phyloP scores from a whole-genome alignment of 2,113 vertebrate species.

The Addax nasomaculatus region DNA sequence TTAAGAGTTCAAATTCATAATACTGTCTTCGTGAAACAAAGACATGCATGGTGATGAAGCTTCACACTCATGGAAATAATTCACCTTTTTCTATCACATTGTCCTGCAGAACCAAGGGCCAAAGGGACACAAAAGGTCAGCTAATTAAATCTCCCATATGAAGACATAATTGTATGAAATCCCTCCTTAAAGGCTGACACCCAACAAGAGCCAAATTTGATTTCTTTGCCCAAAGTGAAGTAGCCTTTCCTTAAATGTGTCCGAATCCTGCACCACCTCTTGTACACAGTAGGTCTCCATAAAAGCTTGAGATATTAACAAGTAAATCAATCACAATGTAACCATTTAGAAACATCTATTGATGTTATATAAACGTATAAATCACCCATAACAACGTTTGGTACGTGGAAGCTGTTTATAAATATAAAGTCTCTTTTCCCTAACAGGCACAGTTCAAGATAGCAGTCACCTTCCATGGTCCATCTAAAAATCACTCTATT shows the following conservation, averaged over 20 bases:
- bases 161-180: not conserved
- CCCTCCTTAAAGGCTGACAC: not conserved
- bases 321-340: not conserved
- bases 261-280: not conserved
- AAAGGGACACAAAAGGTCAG: not conserved
- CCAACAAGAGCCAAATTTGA: not conserved
- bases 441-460: not conserved
- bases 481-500: not conserved
- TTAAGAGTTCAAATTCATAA: constrained; percentile 11
- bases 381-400: not conserved
- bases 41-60: not conserved
- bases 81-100: not conserved
- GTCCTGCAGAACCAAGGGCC: not conserved
- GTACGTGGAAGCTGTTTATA: not conserved
- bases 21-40: not conserved
- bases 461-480: not conserved
- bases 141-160: not conserved
- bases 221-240: not conserved
- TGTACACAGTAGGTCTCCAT: not conserved
- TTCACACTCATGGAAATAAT: not conserved
- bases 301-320: not conserved
- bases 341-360: not conserved
- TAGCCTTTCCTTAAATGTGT: not conserved
- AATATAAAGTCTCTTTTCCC: not conserved
- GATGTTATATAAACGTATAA: not conserved